Evolutionary conservation across 2,113 vertebrate species (phyloP).

Genomic region (Zosterops borbonicus): DNA sequence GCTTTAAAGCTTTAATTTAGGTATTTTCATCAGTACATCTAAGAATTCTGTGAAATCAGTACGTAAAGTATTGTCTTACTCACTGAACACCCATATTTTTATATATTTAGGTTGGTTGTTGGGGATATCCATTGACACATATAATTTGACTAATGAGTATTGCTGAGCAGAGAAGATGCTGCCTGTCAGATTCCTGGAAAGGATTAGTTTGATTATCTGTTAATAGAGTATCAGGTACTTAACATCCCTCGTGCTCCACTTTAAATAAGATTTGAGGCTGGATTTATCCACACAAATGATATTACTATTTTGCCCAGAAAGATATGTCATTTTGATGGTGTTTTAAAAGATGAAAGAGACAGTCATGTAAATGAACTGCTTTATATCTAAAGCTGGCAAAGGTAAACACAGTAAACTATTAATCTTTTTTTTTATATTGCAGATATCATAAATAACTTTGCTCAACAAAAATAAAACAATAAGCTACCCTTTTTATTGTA

Average conservation of each 20-base stretch:
- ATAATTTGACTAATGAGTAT: not conserved
- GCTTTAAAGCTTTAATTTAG: not conserved
- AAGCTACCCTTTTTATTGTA: slow-evolving; percentile 21
- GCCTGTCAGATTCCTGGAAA: not conserved
- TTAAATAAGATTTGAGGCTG: slow-evolving; percentile 49
- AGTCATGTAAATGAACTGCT: slow-evolving; percentile 17
- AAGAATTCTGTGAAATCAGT: not conserved
- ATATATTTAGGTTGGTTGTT: not conserved
- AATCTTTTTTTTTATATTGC: not conserved
- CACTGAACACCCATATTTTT: not conserved
- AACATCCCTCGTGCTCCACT: not conserved
- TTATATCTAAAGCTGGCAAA: slow-evolving; percentile 23
- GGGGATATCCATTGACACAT: not conserved
- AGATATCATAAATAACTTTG: slow-evolving; percentile 35
- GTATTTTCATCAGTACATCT: not conserved
- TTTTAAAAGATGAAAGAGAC: slow-evolving; percentile 39
- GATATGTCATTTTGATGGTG: slow-evolving; percentile 13
- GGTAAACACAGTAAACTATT: slow-evolving; percentile 50
- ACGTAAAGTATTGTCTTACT: not conserved
- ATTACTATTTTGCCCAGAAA: slow-evolving; percentile 17
- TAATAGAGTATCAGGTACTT: slow-evolving; percentile 12
- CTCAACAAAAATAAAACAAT: slow-evolving; percentile 31
- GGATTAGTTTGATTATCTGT: slow-evolving; percentile 21
- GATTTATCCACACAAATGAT: not conserved
- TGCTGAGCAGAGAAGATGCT: not conserved